These are phyloP conservation scores for Epiblema foenella DNA, from an alignment of 2,888 invertebrate genomes.

Conservation along the genomic window DNA sequence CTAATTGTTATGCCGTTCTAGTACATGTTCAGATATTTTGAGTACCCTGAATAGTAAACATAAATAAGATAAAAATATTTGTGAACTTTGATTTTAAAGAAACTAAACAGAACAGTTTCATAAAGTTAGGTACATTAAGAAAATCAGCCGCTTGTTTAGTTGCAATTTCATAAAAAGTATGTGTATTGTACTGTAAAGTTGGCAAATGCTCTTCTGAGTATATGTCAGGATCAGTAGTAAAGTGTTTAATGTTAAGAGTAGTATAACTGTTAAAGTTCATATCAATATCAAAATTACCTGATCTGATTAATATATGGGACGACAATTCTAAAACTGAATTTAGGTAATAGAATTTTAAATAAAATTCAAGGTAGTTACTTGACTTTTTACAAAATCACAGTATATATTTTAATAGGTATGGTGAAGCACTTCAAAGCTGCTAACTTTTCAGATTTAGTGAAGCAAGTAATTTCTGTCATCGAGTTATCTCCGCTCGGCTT, in stretches of 20 bases:
- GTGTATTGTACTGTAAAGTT: background rate
- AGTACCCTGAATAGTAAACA: too few relatives aligned
- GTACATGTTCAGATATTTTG: too few relatives aligned
- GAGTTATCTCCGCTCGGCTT: slow-evolving; percentile 49
- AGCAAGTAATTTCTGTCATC: slow-evolving; percentile 49
- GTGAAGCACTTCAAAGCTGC: slow-evolving; percentile 31
- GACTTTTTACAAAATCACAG: slow-evolving; percentile 25
- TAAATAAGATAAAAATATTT: too few relatives aligned
- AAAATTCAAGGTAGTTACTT: background rate
- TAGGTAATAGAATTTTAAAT: background rate
- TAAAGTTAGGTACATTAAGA: background rate
- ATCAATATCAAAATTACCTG: background rate
- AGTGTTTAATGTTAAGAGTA: background rate
- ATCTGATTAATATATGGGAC: background rate
- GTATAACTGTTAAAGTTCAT: background rate
- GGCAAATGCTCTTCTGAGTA: background rate
- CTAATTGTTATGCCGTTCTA: too few relatives aligned
- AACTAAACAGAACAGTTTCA: background rate
- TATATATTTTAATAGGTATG: slow-evolving; percentile 25
- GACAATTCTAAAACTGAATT: background rate
- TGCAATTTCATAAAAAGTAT: too few relatives aligned
- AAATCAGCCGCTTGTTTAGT: too few relatives aligned
- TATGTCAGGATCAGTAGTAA: background rate
- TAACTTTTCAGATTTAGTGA: slow-evolving; percentile 47
- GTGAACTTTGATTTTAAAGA: background rate